Evolutionary conservation across 1,140 invertebrate genomes (phyloP).

Genomic region (Drosophila gunungcola): DNA sequence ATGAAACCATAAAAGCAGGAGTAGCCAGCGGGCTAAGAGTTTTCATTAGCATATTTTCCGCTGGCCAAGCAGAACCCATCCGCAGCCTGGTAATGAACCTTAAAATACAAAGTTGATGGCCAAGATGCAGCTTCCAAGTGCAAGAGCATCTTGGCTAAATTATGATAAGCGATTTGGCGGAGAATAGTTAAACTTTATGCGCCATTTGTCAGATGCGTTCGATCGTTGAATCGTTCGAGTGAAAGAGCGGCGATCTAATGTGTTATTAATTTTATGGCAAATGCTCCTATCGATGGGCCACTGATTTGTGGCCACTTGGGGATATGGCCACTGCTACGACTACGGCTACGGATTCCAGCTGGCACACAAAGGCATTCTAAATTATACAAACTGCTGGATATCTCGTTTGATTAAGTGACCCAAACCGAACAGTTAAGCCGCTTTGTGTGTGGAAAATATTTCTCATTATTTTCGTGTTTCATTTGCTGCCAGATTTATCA

Average conservation of each 20-base stretch:
- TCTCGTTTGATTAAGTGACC: slow-evolving; percentile 82
- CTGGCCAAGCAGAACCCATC: slow-evolving; percentile 8
- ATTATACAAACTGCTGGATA: slow-evolving; percentile 80
- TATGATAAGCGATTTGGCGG: slow-evolving; percentile 67
- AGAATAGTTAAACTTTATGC: slow-evolving; percentile 74
- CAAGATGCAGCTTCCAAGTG: slow-evolving; percentile 2
- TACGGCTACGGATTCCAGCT: slow-evolving; percentile 12
- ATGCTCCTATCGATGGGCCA: slow-evolving; percentile 60
- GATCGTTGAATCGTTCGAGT: background rate
- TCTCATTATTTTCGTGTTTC: slow-evolving; percentile 82
- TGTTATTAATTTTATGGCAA: slow-evolving; percentile 82
- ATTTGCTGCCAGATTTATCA: slow-evolving; percentile 78
- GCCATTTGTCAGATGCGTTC: slow-evolving; percentile 51
- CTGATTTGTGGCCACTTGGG: slow-evolving; percentile 37
- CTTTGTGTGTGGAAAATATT: slow-evolving; percentile 74
- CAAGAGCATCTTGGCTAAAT: slow-evolving; percentile 32
- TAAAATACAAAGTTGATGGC: slow-evolving; percentile 77
- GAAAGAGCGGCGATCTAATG: slow-evolving; percentile 64
- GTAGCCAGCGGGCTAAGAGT: slow-evolving; percentile 46
- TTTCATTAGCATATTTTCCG: slow-evolving; percentile 79
- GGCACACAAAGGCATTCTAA: slow-evolving; percentile 75
- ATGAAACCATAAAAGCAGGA: slow-evolving; percentile 75
- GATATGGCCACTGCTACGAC: background rate
- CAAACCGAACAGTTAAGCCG: slow-evolving; percentile 66
- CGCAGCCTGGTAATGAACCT: slow-evolving; percentile 59